Conservation (phyloP, 2,888 invertebrate species). For the Myopa tessellatipennis region DNA sequence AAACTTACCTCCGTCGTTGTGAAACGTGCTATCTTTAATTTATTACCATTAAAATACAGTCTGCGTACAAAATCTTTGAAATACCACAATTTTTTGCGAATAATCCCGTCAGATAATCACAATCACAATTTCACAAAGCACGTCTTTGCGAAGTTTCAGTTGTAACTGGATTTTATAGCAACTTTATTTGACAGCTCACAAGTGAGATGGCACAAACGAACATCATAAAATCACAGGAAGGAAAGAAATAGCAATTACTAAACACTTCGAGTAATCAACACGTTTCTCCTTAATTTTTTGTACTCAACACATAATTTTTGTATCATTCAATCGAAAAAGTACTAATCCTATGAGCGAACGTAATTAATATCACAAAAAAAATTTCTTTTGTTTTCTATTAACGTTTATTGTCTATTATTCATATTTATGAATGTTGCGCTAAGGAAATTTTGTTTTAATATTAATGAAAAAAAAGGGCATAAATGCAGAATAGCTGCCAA, state of each 20-base stretch:
- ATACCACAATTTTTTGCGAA: not conserved
- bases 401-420: not conserved
- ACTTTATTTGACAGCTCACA: slow-evolving; percentile 6
- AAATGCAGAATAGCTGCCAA: too few relatives aligned
- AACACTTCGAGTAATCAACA: slow-evolving; percentile 10
- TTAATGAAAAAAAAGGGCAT: not conserved
- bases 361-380: not conserved
- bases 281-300: slow-evolving; percentile 13
- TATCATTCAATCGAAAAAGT: not conserved
- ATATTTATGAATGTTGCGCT: not conserved
- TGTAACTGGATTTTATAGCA: slow-evolving; percentile 20
- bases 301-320: not conserved
- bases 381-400: not conserved
- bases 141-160: not conserved
- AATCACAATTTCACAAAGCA: not conserved
- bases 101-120: not conserved
- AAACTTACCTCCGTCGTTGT: too few relatives aligned
- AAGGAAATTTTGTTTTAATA: not conserved
- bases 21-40: too few relatives aligned
- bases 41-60: not conserved
- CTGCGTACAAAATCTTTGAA: not conserved
- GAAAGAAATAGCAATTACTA: not conserved
- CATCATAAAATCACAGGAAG: not conserved
- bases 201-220: not conserved
- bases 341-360: too few relatives aligned